Evolutionary conservation across 2,888 invertebrate genomes (phyloP).

Genomic region (Deilephila elpenor): DNA sequence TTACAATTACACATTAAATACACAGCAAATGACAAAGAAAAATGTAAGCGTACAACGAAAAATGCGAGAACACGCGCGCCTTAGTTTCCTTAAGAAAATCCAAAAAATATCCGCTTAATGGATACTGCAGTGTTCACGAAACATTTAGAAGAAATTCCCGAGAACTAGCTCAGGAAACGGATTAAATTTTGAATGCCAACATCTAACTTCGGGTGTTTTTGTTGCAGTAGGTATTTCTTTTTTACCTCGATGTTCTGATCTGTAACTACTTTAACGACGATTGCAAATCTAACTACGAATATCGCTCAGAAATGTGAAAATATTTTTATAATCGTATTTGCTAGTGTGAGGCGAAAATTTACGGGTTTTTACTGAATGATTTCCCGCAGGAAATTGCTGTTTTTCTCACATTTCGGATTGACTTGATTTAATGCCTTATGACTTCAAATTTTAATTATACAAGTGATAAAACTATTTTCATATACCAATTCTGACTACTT

Average conservation of each 20-base stretch:
- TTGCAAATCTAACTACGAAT: not conserved
- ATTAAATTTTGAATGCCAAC: conserved; percentile 14
- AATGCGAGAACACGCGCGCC: not conserved
- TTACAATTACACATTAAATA: not conserved
- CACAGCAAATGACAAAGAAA: not conserved
- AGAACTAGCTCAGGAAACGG: conserved; percentile 10
- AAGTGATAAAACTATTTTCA: no score
- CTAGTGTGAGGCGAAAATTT: no score
- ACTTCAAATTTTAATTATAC: no score
- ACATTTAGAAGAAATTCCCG: conserved; percentile 19
- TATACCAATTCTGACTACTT: no score
- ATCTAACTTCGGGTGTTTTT: conserved; percentile 21
- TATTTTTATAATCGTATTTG: not conserved
- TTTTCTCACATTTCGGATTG: no score
- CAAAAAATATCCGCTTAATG: conserved; percentile 14
- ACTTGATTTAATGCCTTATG: no score
- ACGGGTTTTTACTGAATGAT: no score
- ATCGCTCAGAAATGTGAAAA: not conserved
- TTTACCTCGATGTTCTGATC: not conserved
- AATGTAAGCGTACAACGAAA: not conserved
- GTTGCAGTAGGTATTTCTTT: not conserved
- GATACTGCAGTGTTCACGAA: conserved; percentile 18
- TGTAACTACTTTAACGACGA: not conserved
- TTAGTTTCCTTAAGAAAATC: conserved; percentile 1
- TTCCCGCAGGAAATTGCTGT: no score